Base-by-base conservation (phyloP, 1,140 invertebrate genomes). In the Gryon sp. region DNA sequence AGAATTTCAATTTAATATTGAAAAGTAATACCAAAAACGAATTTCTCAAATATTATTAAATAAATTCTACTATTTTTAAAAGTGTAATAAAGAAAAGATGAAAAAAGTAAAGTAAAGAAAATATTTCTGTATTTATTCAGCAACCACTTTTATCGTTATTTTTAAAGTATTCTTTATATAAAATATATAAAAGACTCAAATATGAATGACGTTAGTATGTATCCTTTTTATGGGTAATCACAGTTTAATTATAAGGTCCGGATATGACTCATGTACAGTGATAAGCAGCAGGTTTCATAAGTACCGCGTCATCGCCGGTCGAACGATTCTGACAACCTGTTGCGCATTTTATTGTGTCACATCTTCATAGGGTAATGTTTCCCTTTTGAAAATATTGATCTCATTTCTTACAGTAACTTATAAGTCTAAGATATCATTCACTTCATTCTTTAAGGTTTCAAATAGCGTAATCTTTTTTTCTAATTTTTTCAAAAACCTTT, bases 191-290 rank as follows among this genome's bases (percentile, higher is more conserved):
- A 36, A 22, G 5, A 63, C 8, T 34, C 19, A 11, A 40, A 16
- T 22, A 28, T 59, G 34, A 59, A 69, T 69, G 65, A 59, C 43
- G 45, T 40, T 50, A 8, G 4, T 48, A 22, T 48, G 16, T 55
- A 38, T 30, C 34, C 45, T 72, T 72, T 70, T 72, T 72, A 53
- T 38, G 38, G 40, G 38, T 72, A 72, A 62, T 55, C 57, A 53
- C 55, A 55, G 68, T 72, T 72, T 72, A 72, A 72, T 62, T 72
- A 62, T 14, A 62, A 62, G 53, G 45, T 57, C 68, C 57, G 57
- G 68, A 72, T 72, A 72, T 63, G 48, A 72, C 68, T 55, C 52
- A 60, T 46, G 30, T 14, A 59, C 50, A 52, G 53, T 70, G 53
- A 70, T 70, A 60, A 72, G 40, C 50, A 63, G 50, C 57, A 45